A percentile compares a stretch with the other conserved stretches of the same genome.
phyloP scores from a whole-genome alignment of 2,113 vertebrate species.

The Salvelinus fontinalis region DNA sequence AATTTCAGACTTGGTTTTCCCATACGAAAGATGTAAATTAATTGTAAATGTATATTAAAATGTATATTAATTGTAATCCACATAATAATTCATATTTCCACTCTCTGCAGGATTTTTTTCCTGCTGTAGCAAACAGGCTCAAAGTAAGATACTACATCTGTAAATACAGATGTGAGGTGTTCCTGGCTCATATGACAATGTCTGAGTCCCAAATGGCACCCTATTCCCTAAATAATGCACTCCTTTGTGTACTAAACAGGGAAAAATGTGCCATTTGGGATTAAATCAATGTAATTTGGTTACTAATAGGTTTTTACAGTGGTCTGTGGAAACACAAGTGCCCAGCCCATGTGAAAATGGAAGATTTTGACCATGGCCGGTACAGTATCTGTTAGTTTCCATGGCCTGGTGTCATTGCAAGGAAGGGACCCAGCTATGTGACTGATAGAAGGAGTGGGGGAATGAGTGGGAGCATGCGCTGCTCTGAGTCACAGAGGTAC shows the following conservation, averaged over 20 bases:
- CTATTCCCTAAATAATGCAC: neutral
- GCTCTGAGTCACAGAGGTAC: constrained; percentile 54
- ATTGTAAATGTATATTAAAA: too few relatives aligned
- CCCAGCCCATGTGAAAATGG: neutral
- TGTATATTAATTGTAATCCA: too few relatives aligned
- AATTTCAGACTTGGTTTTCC: too few relatives aligned
- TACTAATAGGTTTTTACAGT: neutral
- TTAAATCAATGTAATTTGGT: neutral
- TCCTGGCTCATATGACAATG: neutral
- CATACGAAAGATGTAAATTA: too few relatives aligned
- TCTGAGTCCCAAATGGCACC: too few relatives aligned
- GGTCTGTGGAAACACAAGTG: neutral
- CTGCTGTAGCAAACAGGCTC: too few relatives aligned
- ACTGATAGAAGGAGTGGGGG: constrained; percentile 13
- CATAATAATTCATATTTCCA: too few relatives aligned
- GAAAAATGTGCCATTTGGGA: neutral
- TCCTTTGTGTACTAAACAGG: too few relatives aligned
- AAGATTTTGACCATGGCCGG: too few relatives aligned
- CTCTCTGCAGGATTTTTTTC: too few relatives aligned
- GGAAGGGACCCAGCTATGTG: constrained; percentile 33
- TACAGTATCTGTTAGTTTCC: constrained; percentile 25
- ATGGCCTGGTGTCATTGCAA: constrained; percentile 11
- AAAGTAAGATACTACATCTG: too few relatives aligned
- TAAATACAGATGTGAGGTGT: constrained; percentile 51
- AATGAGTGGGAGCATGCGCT: constrained; percentile 1